Conservation (phyloP, 92 coral and sea anemone genomes). For the Pocillopora grandis region DNA sequence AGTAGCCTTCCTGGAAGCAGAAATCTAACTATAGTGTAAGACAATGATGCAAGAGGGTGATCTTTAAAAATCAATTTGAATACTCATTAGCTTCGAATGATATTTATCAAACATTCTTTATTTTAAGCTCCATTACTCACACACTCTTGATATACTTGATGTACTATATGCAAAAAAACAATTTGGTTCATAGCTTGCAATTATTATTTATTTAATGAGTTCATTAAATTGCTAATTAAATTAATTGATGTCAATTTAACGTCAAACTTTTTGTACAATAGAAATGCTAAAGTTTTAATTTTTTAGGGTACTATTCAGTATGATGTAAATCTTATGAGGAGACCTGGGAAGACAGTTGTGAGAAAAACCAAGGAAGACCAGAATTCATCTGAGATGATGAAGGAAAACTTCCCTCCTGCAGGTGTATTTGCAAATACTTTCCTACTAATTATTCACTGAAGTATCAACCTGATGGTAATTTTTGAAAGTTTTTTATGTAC, state of each 20-base stretch:
- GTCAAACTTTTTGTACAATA: background rate
- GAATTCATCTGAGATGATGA: constrained; percentile 1
- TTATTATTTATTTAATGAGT: too few relatives aligned
- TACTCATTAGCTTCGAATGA: too few relatives aligned
- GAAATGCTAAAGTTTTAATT: background rate
- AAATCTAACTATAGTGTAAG: too few relatives aligned
- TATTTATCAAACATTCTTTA: too few relatives aligned
- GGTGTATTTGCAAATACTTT: background rate
- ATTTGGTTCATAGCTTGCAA: too few relatives aligned
- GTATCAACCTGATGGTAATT: background rate
- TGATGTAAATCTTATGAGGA: constrained; percentile 44
- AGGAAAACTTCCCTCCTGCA: constrained; percentile 9
- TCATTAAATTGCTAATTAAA: too few relatives aligned
- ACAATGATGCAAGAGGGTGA: too few relatives aligned
- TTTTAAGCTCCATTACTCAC: too few relatives aligned
- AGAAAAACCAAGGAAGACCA: background rate
- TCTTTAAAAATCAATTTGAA: too few relatives aligned
- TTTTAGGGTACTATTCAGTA: constrained; percentile 19
- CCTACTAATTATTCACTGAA: background rate
- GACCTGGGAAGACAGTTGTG: constrained; percentile 24
- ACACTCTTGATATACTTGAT: too few relatives aligned
- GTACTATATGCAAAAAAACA: too few relatives aligned
- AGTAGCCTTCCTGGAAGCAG: background rate
- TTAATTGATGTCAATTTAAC: background rate
- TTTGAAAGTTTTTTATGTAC: too few relatives aligned